Evolutionary conservation across 23 tunicate species (phyloP).

Genomic region (Ascidia mentula): DNA sequence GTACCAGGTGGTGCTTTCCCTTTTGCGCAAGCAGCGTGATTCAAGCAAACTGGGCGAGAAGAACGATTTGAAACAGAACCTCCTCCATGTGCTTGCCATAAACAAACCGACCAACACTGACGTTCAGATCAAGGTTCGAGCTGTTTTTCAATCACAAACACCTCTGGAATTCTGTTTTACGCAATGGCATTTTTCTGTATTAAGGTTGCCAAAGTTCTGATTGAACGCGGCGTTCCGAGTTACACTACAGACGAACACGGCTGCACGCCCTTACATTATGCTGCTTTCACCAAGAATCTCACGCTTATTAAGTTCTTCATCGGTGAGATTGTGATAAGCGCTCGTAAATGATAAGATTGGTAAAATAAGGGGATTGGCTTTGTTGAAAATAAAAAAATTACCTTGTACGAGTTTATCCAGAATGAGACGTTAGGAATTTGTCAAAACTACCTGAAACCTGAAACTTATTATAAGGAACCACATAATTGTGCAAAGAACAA

Average conservation of each 20-base stretch:
- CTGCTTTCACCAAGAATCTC: constrained; percentile 94
- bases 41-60: constrained; percentile 79
- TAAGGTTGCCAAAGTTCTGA: constrained; percentile 90
- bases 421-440: too few species aligned
- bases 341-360: too few species aligned
- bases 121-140: constrained; percentile 78
- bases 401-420: too few species aligned
- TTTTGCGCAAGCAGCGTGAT: constrained; percentile 88
- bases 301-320: constrained; percentile 86
- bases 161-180: neutral
- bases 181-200: neutral
- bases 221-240: constrained; percentile 86
- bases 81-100: constrained; percentile 94
- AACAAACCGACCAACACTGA: constrained; percentile 78
- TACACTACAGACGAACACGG: constrained; percentile 88
- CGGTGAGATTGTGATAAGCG: too few species aligned
- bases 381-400: too few species aligned
- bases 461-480: too few species aligned
- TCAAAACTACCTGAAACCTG: too few species aligned
- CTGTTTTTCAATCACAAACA: neutral
- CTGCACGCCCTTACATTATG: constrained; percentile 95
- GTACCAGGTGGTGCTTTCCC: constrained; percentile 88
- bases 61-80: constrained; percentile 82
- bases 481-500: too few species aligned
- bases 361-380: too few species aligned